Evolutionary conservation across 2,888 invertebrate genomes (phyloP), one percentile per base, ranked within the genome.

Genomic region (Parasteatoda lunata): DNA sequence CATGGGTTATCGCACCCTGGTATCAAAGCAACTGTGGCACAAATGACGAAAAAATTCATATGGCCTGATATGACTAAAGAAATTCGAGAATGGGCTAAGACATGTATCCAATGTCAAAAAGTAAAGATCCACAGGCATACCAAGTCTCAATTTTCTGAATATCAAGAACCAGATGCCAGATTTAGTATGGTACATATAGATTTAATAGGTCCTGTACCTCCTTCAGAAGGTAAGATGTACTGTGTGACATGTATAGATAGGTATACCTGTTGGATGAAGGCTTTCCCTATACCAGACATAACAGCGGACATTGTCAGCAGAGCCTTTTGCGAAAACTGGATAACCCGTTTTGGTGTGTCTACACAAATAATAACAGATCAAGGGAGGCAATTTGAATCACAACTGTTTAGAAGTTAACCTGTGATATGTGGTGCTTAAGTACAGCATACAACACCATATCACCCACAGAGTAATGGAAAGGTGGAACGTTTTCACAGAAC

Each of bases 291-390:
- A 0, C 9, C 51, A 0, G 91, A 92, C 76, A 92, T 92, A 13
- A 91, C 91, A 0, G 92, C 92, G 0, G 91, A 91, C 77, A 91
- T 91, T 0, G 91, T 91, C 3, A 92, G 91, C 1, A 79, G 88
- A 15, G 90, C 91, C 3, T 90, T 93, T 7, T 79, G 91, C 30
- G 68, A 78, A 0, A 86, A 89, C 0, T 93, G 92, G 93, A 91
- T 93, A 3, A 79, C 92, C 3, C 88, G 90, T 5, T 92, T 91
- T 85, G 91, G 92, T 3, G 89, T 90, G 3, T 91, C 64, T 2
- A 11, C 66, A 66, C n/a, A 7, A 15, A 66, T 66, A 8, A 66
- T 66, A 66, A 66, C 66, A n/a, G 15, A 66, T 13, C 66, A 66
- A 66, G 66, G 30, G 7, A 66, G 66, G 13, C 66, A 59, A 59